phyloP scores from a whole-genome alignment of 2,888 invertebrate genomes.

The Apotomis turbidana region DNA sequence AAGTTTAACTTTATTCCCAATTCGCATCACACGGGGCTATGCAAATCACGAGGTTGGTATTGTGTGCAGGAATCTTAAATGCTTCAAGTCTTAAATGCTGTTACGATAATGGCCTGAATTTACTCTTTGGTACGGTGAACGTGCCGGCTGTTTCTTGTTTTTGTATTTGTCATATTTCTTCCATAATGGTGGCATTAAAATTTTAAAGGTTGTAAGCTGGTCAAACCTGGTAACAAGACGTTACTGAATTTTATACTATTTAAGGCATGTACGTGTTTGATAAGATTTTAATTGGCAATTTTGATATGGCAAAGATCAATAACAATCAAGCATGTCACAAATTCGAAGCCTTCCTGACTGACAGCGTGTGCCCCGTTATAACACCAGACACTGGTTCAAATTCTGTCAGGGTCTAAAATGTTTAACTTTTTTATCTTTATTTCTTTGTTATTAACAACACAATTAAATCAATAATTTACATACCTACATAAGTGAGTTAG shows the following conservation, averaged over 20 bases:
- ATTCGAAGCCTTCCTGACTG: too few relatives aligned
- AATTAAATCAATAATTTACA: too few relatives aligned
- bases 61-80: conserved; percentile 33
- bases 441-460: too few relatives aligned
- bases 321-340: too few relatives aligned
- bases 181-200: not conserved
- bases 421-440: too few relatives aligned
- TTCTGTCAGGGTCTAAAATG: too few relatives aligned
- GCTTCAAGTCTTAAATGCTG: conserved; percentile 5
- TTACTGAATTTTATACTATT: not conserved
- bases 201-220: not conserved
- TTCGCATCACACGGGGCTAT: conserved; percentile 40
- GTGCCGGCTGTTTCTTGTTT: not conserved
- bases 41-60: conserved; percentile 27
- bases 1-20: conserved; percentile 63
- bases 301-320: too few relatives aligned
- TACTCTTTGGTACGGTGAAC: conserved; percentile 1
- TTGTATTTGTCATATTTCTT: not conserved
- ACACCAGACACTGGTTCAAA: too few relatives aligned
- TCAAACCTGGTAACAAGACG: not conserved
- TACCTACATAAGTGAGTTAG: too few relatives aligned
- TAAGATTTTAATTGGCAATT: too few relatives aligned
- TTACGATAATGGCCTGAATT: conserved; percentile 12
- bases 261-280: not conserved
- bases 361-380: too few relatives aligned